phyloP scores from a whole-genome alignment of 2,888 invertebrate species.

The Osmoderma eremita region DNA sequence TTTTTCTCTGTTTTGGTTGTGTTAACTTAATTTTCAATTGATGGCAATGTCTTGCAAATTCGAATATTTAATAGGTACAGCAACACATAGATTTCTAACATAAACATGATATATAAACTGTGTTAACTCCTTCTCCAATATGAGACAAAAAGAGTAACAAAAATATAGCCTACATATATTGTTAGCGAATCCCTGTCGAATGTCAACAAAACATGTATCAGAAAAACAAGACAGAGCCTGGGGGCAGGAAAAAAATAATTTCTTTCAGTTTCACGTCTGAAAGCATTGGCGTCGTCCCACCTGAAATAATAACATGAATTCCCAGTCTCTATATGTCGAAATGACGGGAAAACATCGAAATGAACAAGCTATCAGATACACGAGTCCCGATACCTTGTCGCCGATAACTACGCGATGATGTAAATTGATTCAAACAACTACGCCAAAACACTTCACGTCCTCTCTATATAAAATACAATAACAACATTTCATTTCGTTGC shows the following conservation, averaged over 20 bases:
- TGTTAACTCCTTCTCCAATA: too few relatives aligned
- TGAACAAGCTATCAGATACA: constrained; percentile 10
- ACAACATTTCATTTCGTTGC: constrained; percentile 30
- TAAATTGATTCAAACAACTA: constrained; percentile 31
- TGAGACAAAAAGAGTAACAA: too few relatives aligned
- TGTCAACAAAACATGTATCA: constrained; percentile 14
- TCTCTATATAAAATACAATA: constrained; percentile 29
- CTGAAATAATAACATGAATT: constrained; percentile 21
- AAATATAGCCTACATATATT: too few relatives aligned
- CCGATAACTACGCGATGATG: constrained; percentile 28
- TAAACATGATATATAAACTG: too few relatives aligned
- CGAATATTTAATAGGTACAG: too few relatives aligned
- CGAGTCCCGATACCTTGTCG: neutral
- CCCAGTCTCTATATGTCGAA: constrained; percentile 12
- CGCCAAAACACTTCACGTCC: constrained; percentile 22
- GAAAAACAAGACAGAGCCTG: constrained; percentile 4
- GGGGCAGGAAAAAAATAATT: constrained; percentile 16
- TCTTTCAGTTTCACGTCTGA: constrained; percentile 18
- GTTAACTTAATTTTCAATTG: too few relatives aligned
- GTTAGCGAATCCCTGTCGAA: neutral
- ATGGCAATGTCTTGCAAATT: too few relatives aligned
- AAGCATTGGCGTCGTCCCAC: constrained; percentile 10
- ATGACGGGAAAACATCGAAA: neutral
- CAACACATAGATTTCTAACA: too few relatives aligned
- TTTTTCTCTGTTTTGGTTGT: too few relatives aligned